Evolutionary conservation across 2,888 invertebrate genomes (phyloP).

Genomic region (Trisateles emortualis): DNA sequence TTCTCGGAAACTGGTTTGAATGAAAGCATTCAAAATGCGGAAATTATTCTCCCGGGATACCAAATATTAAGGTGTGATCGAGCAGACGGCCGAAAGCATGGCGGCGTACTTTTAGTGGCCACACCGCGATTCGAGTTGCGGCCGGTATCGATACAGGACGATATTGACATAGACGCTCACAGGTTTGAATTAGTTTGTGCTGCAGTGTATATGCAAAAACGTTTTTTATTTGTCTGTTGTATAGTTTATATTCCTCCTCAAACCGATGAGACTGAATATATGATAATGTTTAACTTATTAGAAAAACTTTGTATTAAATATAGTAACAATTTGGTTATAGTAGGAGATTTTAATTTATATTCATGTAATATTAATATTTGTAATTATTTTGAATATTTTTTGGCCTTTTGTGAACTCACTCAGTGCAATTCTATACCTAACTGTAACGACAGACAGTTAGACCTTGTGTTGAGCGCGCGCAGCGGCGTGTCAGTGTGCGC

Average conservation of each 20-base stretch:
- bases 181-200: constrained; percentile 12
- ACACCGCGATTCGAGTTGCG: too few relatives aligned
- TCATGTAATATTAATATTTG: constrained; percentile 3
- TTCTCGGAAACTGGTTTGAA: constrained; percentile 12
- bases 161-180: background rate
- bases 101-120: too few relatives aligned
- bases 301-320: constrained; percentile 12
- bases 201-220: constrained; percentile 1
- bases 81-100: too few relatives aligned
- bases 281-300: constrained; percentile 8
- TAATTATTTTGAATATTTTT: constrained; percentile 20
- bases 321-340: constrained; percentile 1
- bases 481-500: constrained; percentile 16
- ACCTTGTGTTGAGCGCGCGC: constrained; percentile 25
- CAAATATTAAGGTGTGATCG: too few relatives aligned
- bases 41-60: too few relatives aligned
- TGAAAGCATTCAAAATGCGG: too few relatives aligned
- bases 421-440: constrained; percentile 26
- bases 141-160: background rate
- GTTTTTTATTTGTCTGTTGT: constrained; percentile 13
- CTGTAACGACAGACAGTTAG: too few relatives aligned
- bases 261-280: constrained; percentile 7
- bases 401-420: constrained; percentile 29
- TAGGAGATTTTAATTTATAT: constrained; percentile 9
- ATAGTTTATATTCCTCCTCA: constrained; percentile 17